Base-by-base conservation (phyloP, 2,888 invertebrate species). In the Gryllus longicercus region DNA sequence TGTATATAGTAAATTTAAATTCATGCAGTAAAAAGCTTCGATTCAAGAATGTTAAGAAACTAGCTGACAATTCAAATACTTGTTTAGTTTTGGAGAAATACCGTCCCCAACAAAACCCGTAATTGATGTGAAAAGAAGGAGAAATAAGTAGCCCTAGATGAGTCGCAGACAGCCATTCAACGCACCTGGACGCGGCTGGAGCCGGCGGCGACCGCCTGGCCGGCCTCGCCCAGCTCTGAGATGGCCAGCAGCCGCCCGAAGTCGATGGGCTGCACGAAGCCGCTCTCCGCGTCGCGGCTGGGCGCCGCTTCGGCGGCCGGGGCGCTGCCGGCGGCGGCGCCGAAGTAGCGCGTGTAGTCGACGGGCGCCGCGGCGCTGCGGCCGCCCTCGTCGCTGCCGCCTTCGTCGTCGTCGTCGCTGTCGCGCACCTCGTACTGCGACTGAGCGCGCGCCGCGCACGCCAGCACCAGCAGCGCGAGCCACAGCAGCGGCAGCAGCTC, bases 211-310 rank as follows among this genome's bases (percentile, higher is more conserved):
- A 81, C 63, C n/a, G 14, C 63, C 63, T 63, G 77, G 2, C 79
- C 82, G 2, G 81, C 79, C n/a, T 82, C 81, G 75, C 89, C 88
- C 81, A 86, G 86, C 83, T 87, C 86, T 82, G 87, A 87, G 79
- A 88, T 86, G 79, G 87, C 86, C 83, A 91, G 90, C 84, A 91
- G 87, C n/a, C 89, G 87, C 14, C 88, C 87, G 84, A 90, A 91
- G 85, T 91, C 91, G 84, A 90, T 86, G 18, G 90, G 89, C 82
- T 88, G 87, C 49, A 90, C 89, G 84, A 89, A 90, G 83, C 89
- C 90, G 12, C 76, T 77, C 10, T 63, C 76, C n/a, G 81, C 77
- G 21, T 51, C 63, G 11, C 74, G 74, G 21, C 50, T 50, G 16
- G 78, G 78, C 3, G 78, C 21, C 14, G 50, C 79, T 8, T 23